A percentile compares a stretch with the other conserved stretches of the same genome.
Conservation (phyloP, 1,140 invertebrate genomes). For the Cydia amplana region DNA sequence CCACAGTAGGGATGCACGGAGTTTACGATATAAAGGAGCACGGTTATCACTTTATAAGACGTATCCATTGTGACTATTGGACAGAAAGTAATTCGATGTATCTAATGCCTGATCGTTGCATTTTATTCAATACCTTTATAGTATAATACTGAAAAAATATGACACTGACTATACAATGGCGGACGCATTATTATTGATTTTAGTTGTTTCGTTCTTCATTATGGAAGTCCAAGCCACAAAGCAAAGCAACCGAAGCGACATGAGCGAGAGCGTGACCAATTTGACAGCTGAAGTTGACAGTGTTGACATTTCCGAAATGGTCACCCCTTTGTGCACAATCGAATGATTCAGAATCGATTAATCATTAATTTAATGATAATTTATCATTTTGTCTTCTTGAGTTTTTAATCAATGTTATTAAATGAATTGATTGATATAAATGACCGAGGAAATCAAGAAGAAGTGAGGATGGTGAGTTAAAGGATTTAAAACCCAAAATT, state of each 20-base stretch:
- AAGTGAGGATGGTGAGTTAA: neutral
- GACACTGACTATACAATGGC: conserved; percentile 68
- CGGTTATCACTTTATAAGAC: conserved; percentile 45
- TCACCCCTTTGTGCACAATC: neutral
- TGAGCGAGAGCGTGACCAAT: conserved; percentile 18
- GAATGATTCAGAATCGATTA: neutral
- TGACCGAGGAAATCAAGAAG: neutral
- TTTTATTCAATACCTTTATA: conserved; percentile 59
- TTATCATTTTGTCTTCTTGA: neutral
- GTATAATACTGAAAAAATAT: conserved; percentile 51
- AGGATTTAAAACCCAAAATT: neutral
- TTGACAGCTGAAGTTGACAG: conserved; percentile 22
- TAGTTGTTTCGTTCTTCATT: conserved; percentile 41
- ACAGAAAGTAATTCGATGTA: conserved; percentile 42
- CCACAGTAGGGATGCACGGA: conserved; percentile 84
- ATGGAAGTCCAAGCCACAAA: conserved; percentile 13
- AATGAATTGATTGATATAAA: too few relatives aligned
- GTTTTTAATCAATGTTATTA: too few relatives aligned
- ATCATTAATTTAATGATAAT: too few relatives aligned
- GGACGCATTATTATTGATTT: conserved; percentile 75
- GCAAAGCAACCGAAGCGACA: conserved; percentile 24
- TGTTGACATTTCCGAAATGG: conserved; percentile 12
- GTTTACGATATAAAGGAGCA: conserved; percentile 60
- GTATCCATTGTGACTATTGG: conserved; percentile 49
- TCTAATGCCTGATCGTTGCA: conserved; percentile 53